Base-by-base conservation (phyloP, 2,888 invertebrate species). In the Eugnorisma glareosa region DNA sequence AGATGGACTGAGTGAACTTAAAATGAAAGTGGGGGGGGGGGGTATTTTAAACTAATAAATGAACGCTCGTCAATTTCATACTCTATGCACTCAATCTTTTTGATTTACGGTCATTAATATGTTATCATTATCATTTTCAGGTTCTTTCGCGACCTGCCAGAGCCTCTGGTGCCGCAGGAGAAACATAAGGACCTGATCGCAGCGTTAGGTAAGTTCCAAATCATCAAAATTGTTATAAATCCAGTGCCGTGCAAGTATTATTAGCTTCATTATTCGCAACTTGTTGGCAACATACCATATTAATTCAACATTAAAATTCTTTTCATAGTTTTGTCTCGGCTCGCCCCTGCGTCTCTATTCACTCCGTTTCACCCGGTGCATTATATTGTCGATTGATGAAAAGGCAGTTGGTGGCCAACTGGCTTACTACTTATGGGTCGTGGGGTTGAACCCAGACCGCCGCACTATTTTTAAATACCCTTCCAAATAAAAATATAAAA, bases 91-190 rank as follows among this genome's bases (percentile, higher is more conserved):
- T 64, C n/a, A 40, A 64, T 3, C 4, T 18, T 64, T 37, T 63
- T 18, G n/a, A n/a, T 3, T 8, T n/a, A 64, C 7, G 35, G 37
- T 13, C 1, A 63, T 63, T n/a, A 6, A 37, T 28, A 28, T 40
- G 63, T n/a, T 61, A 37, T 24, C 37, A 37, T 73, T 40, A 15
- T 45, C 13, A 21, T 13, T 85, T 86, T 57, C 81, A 97, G 99
- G 80, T 99, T 99, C 95, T 98, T 99, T 93, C 97, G 99, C n/a
- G 98, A 98, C 88, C 96, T 99, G 71, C 98, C 98, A 0, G 98
- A 99, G 89, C 98, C 99, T 1, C 95, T 99, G 48, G 96, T 99
- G 79, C 98, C 98, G 1, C 97, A 97, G n/a, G 96, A 97, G 64
- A 97, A 98, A 71, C 98, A 98, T 85, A 97, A 97, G 76, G 97